Percentiles rank a stretch among this genome's conserved stretches.
Conservation (phyloP, 2,113 vertebrate species). For the Neoarius graeffei region DNA sequence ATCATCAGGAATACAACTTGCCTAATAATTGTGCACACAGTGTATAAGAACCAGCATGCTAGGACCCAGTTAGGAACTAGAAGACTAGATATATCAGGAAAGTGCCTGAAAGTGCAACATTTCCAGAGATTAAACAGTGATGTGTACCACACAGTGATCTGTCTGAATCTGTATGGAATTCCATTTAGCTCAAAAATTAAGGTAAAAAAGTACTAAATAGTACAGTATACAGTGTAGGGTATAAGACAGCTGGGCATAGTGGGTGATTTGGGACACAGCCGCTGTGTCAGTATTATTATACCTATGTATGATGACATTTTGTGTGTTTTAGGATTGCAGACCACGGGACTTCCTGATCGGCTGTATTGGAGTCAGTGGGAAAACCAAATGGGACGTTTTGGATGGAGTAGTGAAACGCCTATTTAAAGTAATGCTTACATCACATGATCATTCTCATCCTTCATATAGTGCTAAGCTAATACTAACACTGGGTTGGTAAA, state of each 20-base stretch:
- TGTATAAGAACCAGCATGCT: neutral
- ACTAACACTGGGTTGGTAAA: neutral
- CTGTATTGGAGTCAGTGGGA: conserved; percentile 95
- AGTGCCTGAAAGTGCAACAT: neutral
- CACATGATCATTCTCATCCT: neutral
- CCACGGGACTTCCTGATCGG: conserved; percentile 88
- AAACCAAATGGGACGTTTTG: conserved; percentile 98
- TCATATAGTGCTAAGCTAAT: neutral
- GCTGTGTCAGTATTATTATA: neutral
- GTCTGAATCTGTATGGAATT: neutral
- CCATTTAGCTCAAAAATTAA: neutral
- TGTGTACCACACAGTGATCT: neutral
- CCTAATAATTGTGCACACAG: too few species aligned
- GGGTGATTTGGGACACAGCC: neutral
- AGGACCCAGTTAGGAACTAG: neutral
- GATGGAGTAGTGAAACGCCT: conserved; percentile 92
- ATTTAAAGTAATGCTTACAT: conserved; percentile 83
- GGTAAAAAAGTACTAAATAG: neutral
- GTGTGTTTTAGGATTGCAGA: conserved; percentile 76
- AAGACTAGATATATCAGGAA: neutral
- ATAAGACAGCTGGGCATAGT: neutral
- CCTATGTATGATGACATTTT: neutral
- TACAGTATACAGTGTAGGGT: neutral
- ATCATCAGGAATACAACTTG: too few species aligned
- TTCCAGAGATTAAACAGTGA: neutral